A percentile compares a stretch with the other conserved stretches of the same genome.
These are phyloP conservation scores for Galeruca laticollis DNA, from an alignment of 2,888 invertebrate genomes.

Conservation along the genomic window DNA sequence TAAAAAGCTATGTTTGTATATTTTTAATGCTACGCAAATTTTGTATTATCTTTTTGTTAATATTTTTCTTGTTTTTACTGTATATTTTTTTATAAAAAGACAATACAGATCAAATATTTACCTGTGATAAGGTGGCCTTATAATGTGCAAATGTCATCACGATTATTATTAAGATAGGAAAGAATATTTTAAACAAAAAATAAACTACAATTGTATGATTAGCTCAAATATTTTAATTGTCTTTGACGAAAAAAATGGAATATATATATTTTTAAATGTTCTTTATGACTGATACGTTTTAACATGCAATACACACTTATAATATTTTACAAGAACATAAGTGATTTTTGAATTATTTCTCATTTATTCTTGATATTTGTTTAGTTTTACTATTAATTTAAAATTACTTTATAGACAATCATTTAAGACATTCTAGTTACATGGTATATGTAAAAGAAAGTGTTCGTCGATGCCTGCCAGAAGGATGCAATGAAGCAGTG, in stretches of 20 bases:
- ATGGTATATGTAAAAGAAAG: too few species aligned
- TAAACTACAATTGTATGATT: neutral
- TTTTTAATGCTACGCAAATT: too few species aligned
- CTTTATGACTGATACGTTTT: neutral
- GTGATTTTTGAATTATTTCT: neutral
- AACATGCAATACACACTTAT: neutral
- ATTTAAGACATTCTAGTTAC: too few species aligned
- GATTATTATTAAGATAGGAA: slow-evolving; percentile 6
- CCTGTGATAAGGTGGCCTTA: slow-evolving; percentile 47
- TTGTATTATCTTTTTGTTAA: neutral
- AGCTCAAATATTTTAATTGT: slow-evolving; percentile 3
- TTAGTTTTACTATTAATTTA: too few species aligned
- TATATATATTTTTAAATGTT: slow-evolving; percentile 8
- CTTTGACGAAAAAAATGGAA: neutral
- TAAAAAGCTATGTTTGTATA: too few species aligned
- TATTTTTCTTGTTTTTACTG: neutral
- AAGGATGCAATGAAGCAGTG: too few species aligned
- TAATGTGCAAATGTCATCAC: slow-evolving; percentile 32
- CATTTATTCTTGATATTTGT: neutral
- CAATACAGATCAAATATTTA: slow-evolving; percentile 28
- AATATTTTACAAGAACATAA: slow-evolving; percentile 1
- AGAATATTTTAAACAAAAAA: slow-evolving; percentile 1
- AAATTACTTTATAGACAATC: too few species aligned
- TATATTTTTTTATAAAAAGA: slow-evolving; percentile 1
- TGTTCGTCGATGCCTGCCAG: too few species aligned